Conservation (phyloP, 2,888 invertebrate species). For the Drosophila emarginata region DNA sequence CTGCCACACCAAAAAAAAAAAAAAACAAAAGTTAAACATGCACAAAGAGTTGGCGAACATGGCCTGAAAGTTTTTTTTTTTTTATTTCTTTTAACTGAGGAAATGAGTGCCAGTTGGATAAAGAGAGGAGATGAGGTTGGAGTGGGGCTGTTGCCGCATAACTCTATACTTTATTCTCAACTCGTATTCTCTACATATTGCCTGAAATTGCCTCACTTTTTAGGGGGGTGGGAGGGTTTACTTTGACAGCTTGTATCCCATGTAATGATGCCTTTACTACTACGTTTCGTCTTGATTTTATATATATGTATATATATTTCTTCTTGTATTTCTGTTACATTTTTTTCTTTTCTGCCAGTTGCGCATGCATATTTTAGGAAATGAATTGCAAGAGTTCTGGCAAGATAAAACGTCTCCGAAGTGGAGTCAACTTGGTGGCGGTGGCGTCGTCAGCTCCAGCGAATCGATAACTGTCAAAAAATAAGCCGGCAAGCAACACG, state of each 20-base stretch:
- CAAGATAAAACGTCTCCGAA: slow-evolving; percentile 61
- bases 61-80: slow-evolving; percentile 50
- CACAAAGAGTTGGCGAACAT: slow-evolving; percentile 59
- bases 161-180: slow-evolving; percentile 48
- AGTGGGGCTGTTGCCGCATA: slow-evolving; percentile 61
- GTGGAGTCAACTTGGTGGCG: slow-evolving; percentile 25
- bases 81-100: slow-evolving; percentile 47
- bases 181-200: slow-evolving; percentile 58
- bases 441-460: slow-evolving; percentile 27
- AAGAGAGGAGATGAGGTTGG: background rate
- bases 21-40: slow-evolving; percentile 60
- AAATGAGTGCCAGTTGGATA: slow-evolving; percentile 52
- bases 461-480: slow-evolving; percentile 81
- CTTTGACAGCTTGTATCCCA: slow-evolving; percentile 70
- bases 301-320: background rate
- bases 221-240: slow-evolving; percentile 13
- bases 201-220: slow-evolving; percentile 33
- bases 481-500: slow-evolving; percentile 74
- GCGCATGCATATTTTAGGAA: slow-evolving; percentile 73
- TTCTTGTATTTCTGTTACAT: background rate
- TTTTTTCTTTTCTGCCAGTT: slow-evolving; percentile 27
- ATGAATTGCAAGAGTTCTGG: slow-evolving; percentile 63
- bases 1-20: slow-evolving; percentile 18
- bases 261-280: slow-evolving; percentile 62
- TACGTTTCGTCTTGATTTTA: slow-evolving; percentile 8